Evolutionary conservation across 1,140 invertebrate species (phyloP).

Genomic region (Pseudomyrmex sp.): DNA sequence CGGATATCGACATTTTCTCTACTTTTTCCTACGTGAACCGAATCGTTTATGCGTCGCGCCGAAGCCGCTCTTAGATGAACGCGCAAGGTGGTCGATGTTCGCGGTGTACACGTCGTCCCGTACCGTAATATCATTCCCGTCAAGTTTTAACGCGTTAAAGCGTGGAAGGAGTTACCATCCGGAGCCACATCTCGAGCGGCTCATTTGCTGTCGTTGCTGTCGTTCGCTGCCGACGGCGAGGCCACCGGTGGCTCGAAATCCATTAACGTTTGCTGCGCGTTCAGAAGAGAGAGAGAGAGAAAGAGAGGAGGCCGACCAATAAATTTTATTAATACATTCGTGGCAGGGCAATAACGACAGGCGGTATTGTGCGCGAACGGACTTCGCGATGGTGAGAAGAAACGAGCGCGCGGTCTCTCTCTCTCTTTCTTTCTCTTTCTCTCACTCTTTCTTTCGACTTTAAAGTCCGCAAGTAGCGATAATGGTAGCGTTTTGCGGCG

Average conservation of each 20-base stretch:
- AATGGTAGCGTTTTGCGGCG: conserved; percentile 73
- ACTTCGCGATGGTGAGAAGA: conserved; percentile 8
- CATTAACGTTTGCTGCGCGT: conserved; percentile 79
- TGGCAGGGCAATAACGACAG: conserved; percentile 78
- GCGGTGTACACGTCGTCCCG: conserved; percentile 46
- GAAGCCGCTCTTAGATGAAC: conserved; percentile 17
- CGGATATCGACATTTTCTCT: background rate
- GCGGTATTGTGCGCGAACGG: conserved; percentile 71
- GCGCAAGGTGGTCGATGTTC: conserved; percentile 64
- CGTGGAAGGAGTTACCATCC: conserved; percentile 70
- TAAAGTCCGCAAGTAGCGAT: conserved; percentile 67
- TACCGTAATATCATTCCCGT: conserved; percentile 72
- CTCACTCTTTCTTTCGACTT: conserved; percentile 36
- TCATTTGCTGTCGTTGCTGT: conserved; percentile 72
- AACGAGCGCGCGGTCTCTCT: conserved; percentile 28
- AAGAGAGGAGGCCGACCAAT: conserved; percentile 74
- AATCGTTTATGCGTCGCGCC: conserved; percentile 1
- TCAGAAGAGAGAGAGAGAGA: conserved; percentile 46
- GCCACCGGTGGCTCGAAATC: conserved; percentile 80
- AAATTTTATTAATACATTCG: conserved; percentile 84
- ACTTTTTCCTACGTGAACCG: background rate
- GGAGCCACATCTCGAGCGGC: conserved; percentile 64
- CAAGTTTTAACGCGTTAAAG: conserved; percentile 75
- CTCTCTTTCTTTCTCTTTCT: background rate
- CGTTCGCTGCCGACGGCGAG: conserved; percentile 71